Conservation (phyloP, 2,113 vertebrate genomes). For the Charadrius vociferus region DNA sequence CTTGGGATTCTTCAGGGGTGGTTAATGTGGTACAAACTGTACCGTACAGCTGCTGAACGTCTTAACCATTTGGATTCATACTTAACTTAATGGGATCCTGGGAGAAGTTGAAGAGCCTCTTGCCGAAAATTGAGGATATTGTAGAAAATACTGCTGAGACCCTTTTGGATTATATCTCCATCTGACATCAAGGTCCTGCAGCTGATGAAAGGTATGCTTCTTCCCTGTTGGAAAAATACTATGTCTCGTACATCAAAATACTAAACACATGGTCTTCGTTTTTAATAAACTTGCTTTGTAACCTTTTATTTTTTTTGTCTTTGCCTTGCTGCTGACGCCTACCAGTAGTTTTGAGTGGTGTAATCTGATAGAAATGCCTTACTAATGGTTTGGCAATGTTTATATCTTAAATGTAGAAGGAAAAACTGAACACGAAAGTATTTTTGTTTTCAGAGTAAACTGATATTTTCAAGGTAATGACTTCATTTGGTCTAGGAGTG, state of each 20-base stretch:
- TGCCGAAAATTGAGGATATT: not conserved
- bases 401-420: not conserved
- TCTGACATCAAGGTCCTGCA: not conserved
- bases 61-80: not conserved
- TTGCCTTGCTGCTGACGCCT: not conserved
- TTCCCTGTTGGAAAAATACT: not conserved
- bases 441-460: not conserved
- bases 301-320: not conserved
- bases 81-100: not conserved
- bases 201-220: constrained; percentile 26
- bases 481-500: not conserved
- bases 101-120: not conserved
- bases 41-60: not conserved
- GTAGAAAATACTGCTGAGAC: not conserved
- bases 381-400: not conserved
- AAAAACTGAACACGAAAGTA: not conserved
- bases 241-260: not conserved
- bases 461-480: not conserved
- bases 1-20: not conserved
- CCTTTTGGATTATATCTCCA: not conserved
- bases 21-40: not conserved
- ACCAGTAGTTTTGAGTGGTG: not conserved
- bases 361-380: not conserved
- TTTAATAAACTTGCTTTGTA: not conserved
- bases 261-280: fast-evolving